These are phyloP conservation scores for Alloplasta piceator DNA, from an alignment of 2,888 invertebrate species.

Conservation along the genomic window DNA sequence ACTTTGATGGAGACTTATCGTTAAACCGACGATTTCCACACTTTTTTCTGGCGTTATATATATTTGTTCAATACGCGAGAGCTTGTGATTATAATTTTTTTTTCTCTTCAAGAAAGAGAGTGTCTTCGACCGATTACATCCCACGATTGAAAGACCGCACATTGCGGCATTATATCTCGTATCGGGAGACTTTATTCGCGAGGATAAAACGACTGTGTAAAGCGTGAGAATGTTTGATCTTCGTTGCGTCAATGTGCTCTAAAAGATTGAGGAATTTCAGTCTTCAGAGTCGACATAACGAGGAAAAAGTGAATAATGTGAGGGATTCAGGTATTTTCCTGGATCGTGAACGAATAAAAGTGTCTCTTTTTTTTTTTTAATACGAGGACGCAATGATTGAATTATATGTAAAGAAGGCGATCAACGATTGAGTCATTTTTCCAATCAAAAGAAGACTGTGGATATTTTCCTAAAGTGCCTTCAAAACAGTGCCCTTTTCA, in stretches of 20 bases:
- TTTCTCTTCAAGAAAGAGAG: neutral
- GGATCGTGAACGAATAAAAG: neutral
- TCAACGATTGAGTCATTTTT: too few species aligned
- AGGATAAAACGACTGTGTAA: neutral
- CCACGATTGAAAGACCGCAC: neutral
- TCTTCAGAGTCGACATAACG: too few species aligned
- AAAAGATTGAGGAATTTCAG: slow-evolving; percentile 4
- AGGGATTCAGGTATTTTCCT: neutral
- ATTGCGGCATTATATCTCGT: neutral
- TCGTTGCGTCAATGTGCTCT: slow-evolving; percentile 1
- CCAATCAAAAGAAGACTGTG: neutral
- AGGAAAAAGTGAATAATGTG: slow-evolving; percentile 40
- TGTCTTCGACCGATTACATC: slow-evolving; percentile 23
- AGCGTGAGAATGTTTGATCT: slow-evolving; percentile 6
- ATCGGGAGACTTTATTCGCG: neutral
- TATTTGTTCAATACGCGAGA: neutral
- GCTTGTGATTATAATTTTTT: neutral
- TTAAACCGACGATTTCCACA: slow-evolving; percentile 16
- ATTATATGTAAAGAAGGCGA: too few species aligned
- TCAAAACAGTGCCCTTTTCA: neutral
- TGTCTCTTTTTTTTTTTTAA: too few species aligned
- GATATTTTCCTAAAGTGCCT: slow-evolving; percentile 3
- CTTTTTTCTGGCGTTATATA: neutral
- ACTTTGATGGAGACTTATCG: slow-evolving; percentile 25
- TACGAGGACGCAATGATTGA: neutral